phyloP scores from a whole-genome alignment of 2,113 vertebrate species.

The Otolemur garnettii region DNA sequence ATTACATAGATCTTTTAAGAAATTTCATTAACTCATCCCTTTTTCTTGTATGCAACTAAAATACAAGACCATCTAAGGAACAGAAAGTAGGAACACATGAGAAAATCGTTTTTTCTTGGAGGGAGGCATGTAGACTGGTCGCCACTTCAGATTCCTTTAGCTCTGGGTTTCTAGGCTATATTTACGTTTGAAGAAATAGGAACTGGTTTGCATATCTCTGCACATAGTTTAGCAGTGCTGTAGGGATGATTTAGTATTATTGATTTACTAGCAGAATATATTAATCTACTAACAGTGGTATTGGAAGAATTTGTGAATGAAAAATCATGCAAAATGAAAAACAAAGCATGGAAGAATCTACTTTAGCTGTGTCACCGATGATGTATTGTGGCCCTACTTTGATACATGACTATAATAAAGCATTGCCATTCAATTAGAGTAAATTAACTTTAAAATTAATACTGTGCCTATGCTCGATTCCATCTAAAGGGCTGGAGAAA shows the following conservation, averaged over 20 bases:
- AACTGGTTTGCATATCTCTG: neutral
- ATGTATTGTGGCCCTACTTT: conserved; percentile 64
- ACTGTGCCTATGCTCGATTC: conserved; percentile 41
- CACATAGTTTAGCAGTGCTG: neutral
- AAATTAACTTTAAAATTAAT: conserved; percentile 80
- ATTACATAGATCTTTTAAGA: neutral
- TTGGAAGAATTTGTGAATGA: conserved; percentile 45
- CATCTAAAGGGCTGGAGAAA: conserved; percentile 69
- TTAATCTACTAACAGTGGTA: conserved; percentile 20
- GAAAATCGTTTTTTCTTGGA: neutral
- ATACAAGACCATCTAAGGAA: neutral
- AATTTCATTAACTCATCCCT: neutral
- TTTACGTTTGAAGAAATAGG: neutral
- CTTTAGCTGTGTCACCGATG: conserved; percentile 26
- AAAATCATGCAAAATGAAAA: conserved; percentile 58
- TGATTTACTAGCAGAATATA: conserved; percentile 51
- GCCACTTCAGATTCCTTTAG: neutral
- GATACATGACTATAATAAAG: conserved; percentile 62
- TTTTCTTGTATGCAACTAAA: neutral
- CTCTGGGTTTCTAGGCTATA: neutral
- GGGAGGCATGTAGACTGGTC: neutral
- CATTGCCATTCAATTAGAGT: conserved; percentile 68
- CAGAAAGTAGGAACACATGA: neutral
- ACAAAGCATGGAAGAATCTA: conserved; percentile 8
- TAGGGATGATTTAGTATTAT: conserved; percentile 30